Evolutionary conservation across 2,113 vertebrate genomes (phyloP).

Genomic region (Perca fluviatilis): DNA sequence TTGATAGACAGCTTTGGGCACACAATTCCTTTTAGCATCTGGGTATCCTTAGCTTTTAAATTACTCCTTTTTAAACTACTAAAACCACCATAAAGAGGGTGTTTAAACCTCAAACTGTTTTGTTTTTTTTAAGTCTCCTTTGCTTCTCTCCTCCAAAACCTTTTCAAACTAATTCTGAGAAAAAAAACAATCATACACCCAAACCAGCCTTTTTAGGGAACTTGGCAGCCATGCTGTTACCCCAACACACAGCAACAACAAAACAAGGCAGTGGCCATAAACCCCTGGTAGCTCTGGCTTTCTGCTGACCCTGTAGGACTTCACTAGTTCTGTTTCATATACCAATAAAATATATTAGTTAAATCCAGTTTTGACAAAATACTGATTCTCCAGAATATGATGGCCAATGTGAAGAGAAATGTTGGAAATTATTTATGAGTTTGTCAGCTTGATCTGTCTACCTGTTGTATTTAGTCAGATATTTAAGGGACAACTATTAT

Average conservation of each 20-base stretch:
- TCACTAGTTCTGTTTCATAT: neutral
- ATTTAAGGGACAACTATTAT: neutral
- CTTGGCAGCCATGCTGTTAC: neutral
- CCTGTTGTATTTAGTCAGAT: neutral
- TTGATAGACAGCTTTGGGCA: neutral
- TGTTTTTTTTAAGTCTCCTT: neutral
- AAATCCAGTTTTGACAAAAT: neutral
- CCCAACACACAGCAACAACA: neutral
- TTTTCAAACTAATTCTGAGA: neutral
- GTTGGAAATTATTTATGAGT: neutral
- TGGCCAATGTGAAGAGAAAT: neutral
- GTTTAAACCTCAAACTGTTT: neutral
- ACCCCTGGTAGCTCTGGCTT: neutral
- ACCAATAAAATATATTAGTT: neutral
- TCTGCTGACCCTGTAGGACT: neutral
- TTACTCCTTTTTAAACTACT: neutral
- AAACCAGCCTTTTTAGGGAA: neutral
- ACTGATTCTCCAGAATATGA: neutral
- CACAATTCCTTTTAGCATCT: neutral
- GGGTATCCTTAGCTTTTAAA: neutral
- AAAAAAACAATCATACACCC: neutral
- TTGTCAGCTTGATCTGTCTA: neutral
- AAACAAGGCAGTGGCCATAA: neutral
- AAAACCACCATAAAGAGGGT: neutral
- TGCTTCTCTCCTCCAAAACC: neutral